These are phyloP conservation scores for Steatocranus sp. DNA, from an alignment of 2,797 vertebrate genomes.

Conservation along the genomic window DNA sequence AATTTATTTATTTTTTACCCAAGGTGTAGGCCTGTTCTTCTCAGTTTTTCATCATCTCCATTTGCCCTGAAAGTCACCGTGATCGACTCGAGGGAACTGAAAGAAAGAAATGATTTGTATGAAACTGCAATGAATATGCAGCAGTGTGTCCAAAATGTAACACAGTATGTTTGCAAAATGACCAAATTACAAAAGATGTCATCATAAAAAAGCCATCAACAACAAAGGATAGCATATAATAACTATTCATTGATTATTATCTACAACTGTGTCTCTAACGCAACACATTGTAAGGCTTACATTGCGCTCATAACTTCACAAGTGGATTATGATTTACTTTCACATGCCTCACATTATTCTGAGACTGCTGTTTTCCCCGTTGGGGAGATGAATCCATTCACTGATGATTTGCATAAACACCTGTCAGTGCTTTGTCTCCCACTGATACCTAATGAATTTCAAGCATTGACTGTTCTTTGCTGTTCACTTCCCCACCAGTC, in stretches of 20 bases:
- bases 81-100: background rate
- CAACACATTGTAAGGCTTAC: conserved; percentile 2
- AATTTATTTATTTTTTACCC: rapidly evolving
- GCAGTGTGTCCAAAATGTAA: background rate
- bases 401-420: conserved; percentile 74
- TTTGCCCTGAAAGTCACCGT: background rate
- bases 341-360: conserved; percentile 47
- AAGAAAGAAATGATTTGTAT: background rate
- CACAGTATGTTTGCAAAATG: background rate
- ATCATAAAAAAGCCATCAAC: background rate
- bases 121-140: background rate
- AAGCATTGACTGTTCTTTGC: conserved; percentile 51
- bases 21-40: background rate
- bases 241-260: conserved; percentile 11
- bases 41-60: background rate
- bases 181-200: background rate
- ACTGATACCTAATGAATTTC: conserved; percentile 71
- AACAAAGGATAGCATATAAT: background rate
- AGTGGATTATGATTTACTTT: conserved; percentile 59
- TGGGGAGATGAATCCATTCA: conserved; percentile 63
- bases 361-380: conserved; percentile 60
- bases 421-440: conserved; percentile 74
- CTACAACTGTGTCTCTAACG: background rate
- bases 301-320: conserved; percentile 41
- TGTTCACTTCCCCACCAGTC: conserved; percentile 43